Percentiles rank a stretch among this genome's conserved stretches.
Evolutionary conservation across 1,140 invertebrate species (phyloP).

Genomic region (Reticulitermes speratus): DNA sequence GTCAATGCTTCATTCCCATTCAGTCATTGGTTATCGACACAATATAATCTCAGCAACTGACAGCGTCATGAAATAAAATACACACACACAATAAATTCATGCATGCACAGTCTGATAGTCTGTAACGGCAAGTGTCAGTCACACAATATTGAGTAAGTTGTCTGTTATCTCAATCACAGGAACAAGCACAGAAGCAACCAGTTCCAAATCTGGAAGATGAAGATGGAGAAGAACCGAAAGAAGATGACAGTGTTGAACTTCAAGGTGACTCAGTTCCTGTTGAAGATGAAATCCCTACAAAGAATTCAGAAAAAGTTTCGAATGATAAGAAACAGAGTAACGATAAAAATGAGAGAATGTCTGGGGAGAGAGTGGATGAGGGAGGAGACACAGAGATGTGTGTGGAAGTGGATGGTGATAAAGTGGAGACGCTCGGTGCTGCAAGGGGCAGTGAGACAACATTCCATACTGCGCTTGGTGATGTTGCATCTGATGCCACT

Average conservation of each 20-base stretch:
- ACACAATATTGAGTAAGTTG: background rate
- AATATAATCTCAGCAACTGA: no score
- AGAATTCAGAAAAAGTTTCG: constrained; percentile 52
- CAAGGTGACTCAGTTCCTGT: constrained; percentile 45
- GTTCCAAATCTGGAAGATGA: constrained; percentile 61
- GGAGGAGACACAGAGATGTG: constrained; percentile 39
- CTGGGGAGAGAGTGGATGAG: constrained; percentile 36
- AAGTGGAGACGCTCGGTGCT: constrained; percentile 64
- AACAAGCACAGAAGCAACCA: constrained; percentile 77
- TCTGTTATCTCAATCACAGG: constrained; percentile 50
- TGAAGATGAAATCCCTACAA: constrained; percentile 45
- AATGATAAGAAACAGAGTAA: constrained; percentile 11
- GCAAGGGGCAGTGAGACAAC: constrained; percentile 68
- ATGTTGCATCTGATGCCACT: constrained; percentile 20
- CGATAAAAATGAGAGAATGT: background rate
- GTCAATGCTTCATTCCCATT: no score
- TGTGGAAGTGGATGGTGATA: constrained; percentile 72
- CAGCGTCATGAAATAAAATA: no score
- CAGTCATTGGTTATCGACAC: no score
- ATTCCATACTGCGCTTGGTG: constrained; percentile 56
- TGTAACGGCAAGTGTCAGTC: no score
- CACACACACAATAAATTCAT: no score
- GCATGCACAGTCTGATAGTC: no score
- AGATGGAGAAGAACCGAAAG: constrained; percentile 54
- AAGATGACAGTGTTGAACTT: constrained; percentile 52